These are phyloP conservation scores for Tychaedon coryphoeus DNA, from an alignment of 2,113 vertebrate species.

Conservation along the genomic window DNA sequence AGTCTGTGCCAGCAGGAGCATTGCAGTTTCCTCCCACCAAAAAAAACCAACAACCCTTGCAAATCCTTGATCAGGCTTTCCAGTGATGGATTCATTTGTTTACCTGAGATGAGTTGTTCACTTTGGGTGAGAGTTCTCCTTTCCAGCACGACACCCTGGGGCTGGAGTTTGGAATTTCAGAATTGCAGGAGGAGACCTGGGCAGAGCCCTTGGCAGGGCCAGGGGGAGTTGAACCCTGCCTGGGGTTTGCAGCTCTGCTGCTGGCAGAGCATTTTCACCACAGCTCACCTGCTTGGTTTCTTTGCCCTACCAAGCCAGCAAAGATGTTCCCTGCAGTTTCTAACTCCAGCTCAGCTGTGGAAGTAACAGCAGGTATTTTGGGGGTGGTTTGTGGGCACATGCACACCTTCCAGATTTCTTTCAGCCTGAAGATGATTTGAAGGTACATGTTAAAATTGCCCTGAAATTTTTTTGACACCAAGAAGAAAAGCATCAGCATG, in stretches of 20 bases:
- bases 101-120: not conserved
- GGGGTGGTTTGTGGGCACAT: not conserved
- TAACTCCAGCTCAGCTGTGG: not conserved
- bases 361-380: not conserved
- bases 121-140: not conserved
- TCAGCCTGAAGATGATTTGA: not conserved
- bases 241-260: not conserved
- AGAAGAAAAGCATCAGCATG: not conserved
- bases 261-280: not conserved
- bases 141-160: accelerated
- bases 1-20: not conserved
- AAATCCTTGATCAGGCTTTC: not conserved
- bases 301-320: not conserved
- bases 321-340: not conserved
- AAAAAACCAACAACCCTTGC: not conserved
- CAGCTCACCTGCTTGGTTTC: not conserved
- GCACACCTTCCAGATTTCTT: not conserved
- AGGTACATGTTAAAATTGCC: not conserved
- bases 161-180: not conserved
- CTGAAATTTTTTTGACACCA: not conserved
- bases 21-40: not conserved
- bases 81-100: accelerated
- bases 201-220: not conserved
- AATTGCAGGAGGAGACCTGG: not conserved
- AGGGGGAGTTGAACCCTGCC: not conserved